Evolutionary conservation across 2,888 invertebrate species (phyloP), one percentile per base, ranked within the genome.

Genomic region (Tachina fera): DNA sequence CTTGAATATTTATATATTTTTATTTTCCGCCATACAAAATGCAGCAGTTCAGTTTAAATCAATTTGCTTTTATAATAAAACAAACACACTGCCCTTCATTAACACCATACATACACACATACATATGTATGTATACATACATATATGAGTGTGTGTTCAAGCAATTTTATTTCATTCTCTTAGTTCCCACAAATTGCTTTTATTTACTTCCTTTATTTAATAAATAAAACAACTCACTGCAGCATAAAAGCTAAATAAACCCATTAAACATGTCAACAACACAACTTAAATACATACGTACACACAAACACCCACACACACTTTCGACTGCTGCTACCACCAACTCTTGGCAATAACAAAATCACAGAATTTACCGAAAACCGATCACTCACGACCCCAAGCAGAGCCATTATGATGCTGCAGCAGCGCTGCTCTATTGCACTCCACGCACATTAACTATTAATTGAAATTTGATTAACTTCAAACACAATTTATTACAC

Each of bases 281-380:
- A 31, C 6, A 31, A 31, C 31, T 31, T 6, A 6, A 31, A 31
- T 31, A 31, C 31, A 1, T 31, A 31, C 5, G 0, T 31, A 31
- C 31, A 6, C 6, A 31, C 31, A 31, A 0, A 31, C 31, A 31
- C 0, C 0, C 31, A 31, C n/a, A 14, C 49, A 49, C 49, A 49
- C 49, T 49, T 49, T 0, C 49, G 49, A 1, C 14, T 49, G 49
- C 49, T 49, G 13, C 14, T 49, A 14, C 6, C 6, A 14, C 6
- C 6, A 49, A 49, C 49, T 49, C 49, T 49, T 6, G 13, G 14
- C 49, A 61, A 43, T 16, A 61, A 61, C 61, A 61, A 61, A 60
- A 39, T 10, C 22, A 61, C 16, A 31, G 31, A 31, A 53, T 19
- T 19, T 11, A 53, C 16, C 16, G 19, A 53, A 53, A 49, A 6